phyloP scores from a whole-genome alignment of 2,797 vertebrate genomes.

The Lacerta bilineata region DNA sequence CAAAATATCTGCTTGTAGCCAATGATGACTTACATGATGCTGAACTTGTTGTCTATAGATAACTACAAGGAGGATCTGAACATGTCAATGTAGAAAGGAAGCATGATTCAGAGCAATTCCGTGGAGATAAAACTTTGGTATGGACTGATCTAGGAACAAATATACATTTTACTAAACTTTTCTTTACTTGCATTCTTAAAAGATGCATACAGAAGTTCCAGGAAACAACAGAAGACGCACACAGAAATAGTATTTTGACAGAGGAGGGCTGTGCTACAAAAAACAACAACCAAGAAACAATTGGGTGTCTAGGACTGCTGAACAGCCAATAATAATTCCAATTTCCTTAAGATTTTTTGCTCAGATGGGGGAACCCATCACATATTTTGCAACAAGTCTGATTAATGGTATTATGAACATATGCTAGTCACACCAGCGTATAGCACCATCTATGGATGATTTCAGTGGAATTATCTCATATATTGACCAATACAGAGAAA shows the following conservation, averaged over 20 bases:
- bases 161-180: neutral
- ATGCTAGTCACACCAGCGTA: no score
- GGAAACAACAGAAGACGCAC: neutral
- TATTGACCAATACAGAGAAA: no score
- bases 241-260: neutral
- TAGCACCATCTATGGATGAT: no score
- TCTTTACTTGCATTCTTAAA: neutral
- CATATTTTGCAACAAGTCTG: no score
- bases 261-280: neutral
- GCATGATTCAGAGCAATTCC: neutral
- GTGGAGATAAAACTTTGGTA: slow-evolving; percentile 1
- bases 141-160: slow-evolving; percentile 20
- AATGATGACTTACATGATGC: neutral
- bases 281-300: no score
- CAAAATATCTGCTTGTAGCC: neutral
- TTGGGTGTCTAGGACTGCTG: no score
- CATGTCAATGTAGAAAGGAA: neutral
- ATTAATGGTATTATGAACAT: no score
- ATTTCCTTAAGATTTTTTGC: no score
- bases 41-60: neutral
- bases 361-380: no score
- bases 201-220: neutral
- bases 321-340: no score
- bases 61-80: neutral
- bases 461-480: no score